Evolutionary conservation across 2,113 vertebrate genomes (phyloP).

Genomic region (Isichthys henryi): DNA sequence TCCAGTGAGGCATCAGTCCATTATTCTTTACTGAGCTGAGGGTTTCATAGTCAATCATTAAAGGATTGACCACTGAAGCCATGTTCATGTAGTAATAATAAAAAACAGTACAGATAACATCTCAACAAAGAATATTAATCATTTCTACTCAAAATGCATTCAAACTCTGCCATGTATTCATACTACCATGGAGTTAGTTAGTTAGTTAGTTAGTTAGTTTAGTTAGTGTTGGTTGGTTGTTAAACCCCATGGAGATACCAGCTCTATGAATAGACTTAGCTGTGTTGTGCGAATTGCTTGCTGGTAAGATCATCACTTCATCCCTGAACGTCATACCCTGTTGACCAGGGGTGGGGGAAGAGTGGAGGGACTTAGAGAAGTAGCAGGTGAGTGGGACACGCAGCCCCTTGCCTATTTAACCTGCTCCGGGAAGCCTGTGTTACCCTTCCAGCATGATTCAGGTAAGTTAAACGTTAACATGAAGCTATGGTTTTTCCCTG

Average conservation of each 20-base stretch:
- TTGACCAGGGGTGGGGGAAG: background rate
- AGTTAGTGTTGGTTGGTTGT: background rate
- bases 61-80: background rate
- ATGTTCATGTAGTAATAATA: background rate
- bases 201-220: background rate
- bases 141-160: background rate
- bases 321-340: background rate
- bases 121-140: background rate
- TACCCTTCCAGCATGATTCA: background rate
- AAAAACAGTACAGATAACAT: background rate
- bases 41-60: constrained; percentile 7
- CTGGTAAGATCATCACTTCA: background rate
- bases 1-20: background rate
- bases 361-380: background rate
- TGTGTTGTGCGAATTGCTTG: background rate
- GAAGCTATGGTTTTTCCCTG: background rate
- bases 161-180: background rate
- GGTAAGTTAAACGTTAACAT: background rate
- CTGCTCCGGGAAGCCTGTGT: background rate
- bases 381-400: background rate
- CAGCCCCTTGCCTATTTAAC: background rate
- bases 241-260: background rate
- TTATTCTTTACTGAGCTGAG: background rate
- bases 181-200: background rate
- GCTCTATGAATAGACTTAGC: background rate